Percentiles rank a stretch among this genome's conserved stretches.
phyloP scores from a whole-genome alignment of 2,797 vertebrate genomes.

The Chloroceryle amazona region DNA sequence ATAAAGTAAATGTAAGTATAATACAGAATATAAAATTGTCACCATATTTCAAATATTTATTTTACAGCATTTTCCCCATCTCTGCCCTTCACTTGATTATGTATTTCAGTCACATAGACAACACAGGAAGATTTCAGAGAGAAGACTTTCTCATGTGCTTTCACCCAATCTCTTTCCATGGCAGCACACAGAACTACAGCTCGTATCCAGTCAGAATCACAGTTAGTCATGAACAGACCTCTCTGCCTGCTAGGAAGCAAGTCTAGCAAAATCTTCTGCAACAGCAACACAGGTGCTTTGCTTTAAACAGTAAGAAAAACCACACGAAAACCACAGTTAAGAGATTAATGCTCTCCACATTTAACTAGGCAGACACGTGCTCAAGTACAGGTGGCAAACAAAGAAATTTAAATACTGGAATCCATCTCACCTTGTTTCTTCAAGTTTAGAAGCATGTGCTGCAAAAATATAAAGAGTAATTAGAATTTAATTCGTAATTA shows the following conservation, averaged over 20 bases:
- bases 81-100: not conserved
- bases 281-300: not conserved
- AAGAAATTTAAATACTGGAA: not conserved
- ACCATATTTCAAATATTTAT: not conserved
- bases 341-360: not conserved
- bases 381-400: not conserved
- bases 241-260: not conserved
- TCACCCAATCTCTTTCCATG: not conserved
- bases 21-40: not conserved
- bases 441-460: slow-evolving; percentile 74
- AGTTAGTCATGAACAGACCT: not conserved
- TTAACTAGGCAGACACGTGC: not conserved
- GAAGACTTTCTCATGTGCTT: not conserved
- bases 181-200: not conserved
- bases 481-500: not conserved
- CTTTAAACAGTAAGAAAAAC: not conserved
- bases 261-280: not conserved
- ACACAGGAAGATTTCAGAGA: not conserved
- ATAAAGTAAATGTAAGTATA: not conserved
- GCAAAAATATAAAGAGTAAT: slow-evolving; percentile 29
- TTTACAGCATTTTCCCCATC: not conserved
- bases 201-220: not conserved
- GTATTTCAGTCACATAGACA: not conserved
- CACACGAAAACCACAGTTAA: not conserved
- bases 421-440: slow-evolving; percentile 78